Conservation (phyloP, 2,113 vertebrate species). For the Lipotes vexillifer region DNA sequence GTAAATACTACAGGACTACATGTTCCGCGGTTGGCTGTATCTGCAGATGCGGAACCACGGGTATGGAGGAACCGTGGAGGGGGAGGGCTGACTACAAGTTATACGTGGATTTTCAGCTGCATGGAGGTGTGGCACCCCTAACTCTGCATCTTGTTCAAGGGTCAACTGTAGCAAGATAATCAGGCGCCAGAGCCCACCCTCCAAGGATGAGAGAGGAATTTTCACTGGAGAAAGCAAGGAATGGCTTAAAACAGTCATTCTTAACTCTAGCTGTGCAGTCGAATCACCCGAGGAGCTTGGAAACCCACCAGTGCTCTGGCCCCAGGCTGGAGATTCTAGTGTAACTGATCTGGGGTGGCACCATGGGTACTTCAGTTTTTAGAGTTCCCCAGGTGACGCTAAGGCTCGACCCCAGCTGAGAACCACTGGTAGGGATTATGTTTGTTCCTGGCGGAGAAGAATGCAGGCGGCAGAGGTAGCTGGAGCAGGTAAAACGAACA, state of each 20-base stretch:
- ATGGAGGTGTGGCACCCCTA: not conserved
- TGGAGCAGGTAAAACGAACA: not conserved
- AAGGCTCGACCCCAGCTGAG: not conserved
- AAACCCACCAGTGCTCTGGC: not conserved
- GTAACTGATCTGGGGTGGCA: not conserved
- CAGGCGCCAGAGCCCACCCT: not conserved
- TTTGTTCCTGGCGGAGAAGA: not conserved
- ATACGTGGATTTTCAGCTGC: not conserved
- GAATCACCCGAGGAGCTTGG: not conserved
- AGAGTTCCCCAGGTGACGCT: not conserved
- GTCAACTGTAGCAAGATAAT: not conserved
- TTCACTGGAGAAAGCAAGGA: not conserved
- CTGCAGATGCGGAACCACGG: not conserved
- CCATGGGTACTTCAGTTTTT: not conserved
- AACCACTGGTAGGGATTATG: not conserved
- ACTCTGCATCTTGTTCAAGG: not conserved
- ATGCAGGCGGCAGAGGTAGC: not conserved
- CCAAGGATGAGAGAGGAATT: not conserved
- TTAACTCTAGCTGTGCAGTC: not conserved
- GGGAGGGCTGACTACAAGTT: not conserved
- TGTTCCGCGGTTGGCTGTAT: not conserved
- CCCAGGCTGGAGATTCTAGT: not conserved
- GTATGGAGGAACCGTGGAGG: not conserved
- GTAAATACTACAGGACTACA: not conserved
- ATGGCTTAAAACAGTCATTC: not conserved